phyloP scores from a whole-genome alignment of 2,113 vertebrate genomes.

The Leuciscus idus region DNA sequence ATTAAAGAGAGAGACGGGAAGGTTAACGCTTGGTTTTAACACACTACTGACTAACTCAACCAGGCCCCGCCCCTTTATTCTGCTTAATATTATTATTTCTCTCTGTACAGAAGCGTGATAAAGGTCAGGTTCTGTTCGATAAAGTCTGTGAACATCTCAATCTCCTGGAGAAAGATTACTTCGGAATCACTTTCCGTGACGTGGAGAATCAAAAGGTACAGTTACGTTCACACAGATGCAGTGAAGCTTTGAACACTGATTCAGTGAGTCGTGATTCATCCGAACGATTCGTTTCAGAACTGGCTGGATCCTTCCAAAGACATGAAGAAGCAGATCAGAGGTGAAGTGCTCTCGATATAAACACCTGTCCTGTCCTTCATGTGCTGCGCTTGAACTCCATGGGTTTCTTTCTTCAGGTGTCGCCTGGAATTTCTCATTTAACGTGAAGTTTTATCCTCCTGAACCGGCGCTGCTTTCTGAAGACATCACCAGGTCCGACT shows the following conservation, averaged over 20 bases:
- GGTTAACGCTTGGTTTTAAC: too few species aligned
- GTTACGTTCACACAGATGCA: background rate
- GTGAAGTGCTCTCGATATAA: conserved; percentile 72
- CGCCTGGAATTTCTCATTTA: conserved; percentile 94
- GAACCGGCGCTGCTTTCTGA: conserved; percentile 94
- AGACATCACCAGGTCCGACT: conserved; percentile 90
- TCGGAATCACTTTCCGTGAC: conserved; percentile 85
- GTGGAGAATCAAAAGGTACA: conserved; percentile 88
- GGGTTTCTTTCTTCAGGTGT: conserved; percentile 77
- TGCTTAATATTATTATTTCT: background rate
- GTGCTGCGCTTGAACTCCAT: background rate
- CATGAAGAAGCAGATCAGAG: conserved; percentile 98
- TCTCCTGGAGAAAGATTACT: conserved; percentile 89
- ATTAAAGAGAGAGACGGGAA: too few species aligned
- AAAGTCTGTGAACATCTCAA: conserved; percentile 90
- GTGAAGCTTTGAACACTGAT: background rate
- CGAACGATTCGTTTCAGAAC: conserved; percentile 77
- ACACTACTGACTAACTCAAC: too few species aligned
- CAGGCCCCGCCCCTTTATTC: too few species aligned
- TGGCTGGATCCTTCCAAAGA: conserved; percentile 97
- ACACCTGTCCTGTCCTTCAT: background rate
- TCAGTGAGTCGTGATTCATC: background rate
- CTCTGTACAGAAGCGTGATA: conserved; percentile 82
- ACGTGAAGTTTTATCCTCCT: conserved; percentile 97
- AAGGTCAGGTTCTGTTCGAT: conserved; percentile 85